A percentile compares a stretch with the other conserved stretches of the same genome.
phyloP scores from a whole-genome alignment of 2,888 invertebrate genomes.

The Luperina testacea region DNA sequence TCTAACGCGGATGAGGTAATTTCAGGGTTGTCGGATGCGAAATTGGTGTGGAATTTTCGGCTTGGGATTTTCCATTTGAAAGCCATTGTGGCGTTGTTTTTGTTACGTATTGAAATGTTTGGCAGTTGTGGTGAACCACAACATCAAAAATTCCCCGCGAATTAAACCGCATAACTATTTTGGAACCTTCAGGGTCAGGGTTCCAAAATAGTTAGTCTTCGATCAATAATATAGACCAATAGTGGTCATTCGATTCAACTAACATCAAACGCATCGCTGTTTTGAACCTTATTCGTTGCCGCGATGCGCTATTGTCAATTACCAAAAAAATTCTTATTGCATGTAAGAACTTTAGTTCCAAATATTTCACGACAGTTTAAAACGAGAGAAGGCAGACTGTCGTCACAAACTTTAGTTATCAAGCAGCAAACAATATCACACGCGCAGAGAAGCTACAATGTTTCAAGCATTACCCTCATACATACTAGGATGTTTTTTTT shows the following conservation, averaged over 20 bases:
- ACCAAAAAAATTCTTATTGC: too few species aligned
- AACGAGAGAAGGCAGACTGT: constrained; percentile 19
- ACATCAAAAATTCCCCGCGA: too few species aligned
- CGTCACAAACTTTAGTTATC: constrained; percentile 50
- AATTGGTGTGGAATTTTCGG: constrained; percentile 53
- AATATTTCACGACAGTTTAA: background rate
- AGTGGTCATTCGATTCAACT: too few species aligned
- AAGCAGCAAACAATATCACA: constrained; percentile 36
- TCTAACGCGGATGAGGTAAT: constrained; percentile 66
- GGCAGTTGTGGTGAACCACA: background rate
- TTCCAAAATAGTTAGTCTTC: background rate
- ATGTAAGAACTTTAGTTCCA: background rate
- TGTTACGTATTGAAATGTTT: constrained; percentile 24
- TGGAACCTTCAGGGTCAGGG: background rate
- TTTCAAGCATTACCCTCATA: constrained; percentile 22
- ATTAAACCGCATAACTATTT: too few species aligned
- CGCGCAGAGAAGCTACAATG: constrained; percentile 22
- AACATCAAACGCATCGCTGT: too few species aligned
- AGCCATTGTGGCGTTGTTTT: constrained; percentile 42
- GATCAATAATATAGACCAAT: too few species aligned
- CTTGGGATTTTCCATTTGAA: constrained; percentile 55
- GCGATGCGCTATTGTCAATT: too few species aligned
- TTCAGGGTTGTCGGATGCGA: constrained; percentile 58
- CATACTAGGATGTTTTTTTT: too few species aligned
- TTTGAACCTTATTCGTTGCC: too few species aligned